A percentile compares a stretch with the other conserved stretches of the same genome.
Conservation (phyloP, 2,113 vertebrate genomes). For the Nesogale talazaci region DNA sequence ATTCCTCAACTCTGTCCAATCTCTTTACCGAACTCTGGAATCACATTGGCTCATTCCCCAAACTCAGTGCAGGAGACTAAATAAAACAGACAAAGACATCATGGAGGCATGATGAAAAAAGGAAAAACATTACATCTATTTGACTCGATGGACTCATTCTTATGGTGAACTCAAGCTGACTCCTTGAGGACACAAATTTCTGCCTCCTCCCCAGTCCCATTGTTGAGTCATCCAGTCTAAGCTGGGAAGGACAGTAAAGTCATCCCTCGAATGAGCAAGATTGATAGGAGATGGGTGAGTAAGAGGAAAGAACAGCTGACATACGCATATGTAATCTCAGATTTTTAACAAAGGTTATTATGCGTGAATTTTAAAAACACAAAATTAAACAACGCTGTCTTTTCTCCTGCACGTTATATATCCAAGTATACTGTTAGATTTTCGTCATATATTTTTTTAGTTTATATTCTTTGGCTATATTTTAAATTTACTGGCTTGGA, state of each 20-base stretch:
- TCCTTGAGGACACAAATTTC: too few species aligned
- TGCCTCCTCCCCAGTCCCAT: not conserved
- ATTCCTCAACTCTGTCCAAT: not conserved
- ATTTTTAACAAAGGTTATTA: not conserved
- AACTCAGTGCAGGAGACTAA: not conserved
- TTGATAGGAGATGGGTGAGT: not conserved
- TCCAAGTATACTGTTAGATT: not conserved
- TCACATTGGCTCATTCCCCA: not conserved
- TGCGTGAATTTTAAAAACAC: not conserved
- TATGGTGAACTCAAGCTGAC: too few species aligned
- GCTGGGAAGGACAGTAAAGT: not conserved
- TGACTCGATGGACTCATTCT: too few species aligned
- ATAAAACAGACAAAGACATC: not conserved
- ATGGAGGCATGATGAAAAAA: too few species aligned
- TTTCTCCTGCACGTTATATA: not conserved
- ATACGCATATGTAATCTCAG: not conserved
- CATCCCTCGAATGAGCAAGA: not conserved
- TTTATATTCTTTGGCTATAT: not conserved
- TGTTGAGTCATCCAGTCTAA: not conserved
- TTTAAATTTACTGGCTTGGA: constrained; percentile 10
- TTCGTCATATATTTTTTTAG: constrained; percentile 3
- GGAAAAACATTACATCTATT: too few species aligned
- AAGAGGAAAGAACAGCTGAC: not conserved
- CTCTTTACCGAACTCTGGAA: not conserved
- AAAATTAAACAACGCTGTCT: not conserved